Evolutionary conservation across 1,140 invertebrate species (phyloP).

Genomic region (Zaprionus taronus): DNA sequence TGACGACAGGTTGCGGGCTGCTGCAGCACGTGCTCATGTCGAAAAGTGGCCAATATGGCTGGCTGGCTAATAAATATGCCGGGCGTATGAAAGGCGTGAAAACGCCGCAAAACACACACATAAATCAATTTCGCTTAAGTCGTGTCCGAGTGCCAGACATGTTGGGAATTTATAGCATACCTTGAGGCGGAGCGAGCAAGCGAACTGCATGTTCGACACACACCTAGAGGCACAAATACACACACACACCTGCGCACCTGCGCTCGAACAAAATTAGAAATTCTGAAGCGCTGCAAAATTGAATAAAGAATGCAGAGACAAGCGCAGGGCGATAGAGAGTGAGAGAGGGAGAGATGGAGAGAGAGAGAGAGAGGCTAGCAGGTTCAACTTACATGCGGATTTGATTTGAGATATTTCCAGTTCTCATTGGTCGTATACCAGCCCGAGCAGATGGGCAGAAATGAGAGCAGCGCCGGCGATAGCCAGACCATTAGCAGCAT

Average conservation of each 20-base stretch:
- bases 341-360: neutral
- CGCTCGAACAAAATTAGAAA: constrained; percentile 56
- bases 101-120: constrained; percentile 41
- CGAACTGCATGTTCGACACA: constrained; percentile 12
- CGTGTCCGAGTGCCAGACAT: constrained; percentile 3
- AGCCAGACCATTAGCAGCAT: constrained; percentile 96
- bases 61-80: constrained; percentile 74
- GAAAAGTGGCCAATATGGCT: constrained; percentile 60
- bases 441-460: constrained; percentile 97
- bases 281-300: constrained; percentile 67
- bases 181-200: constrained; percentile 26
- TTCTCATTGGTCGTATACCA: constrained; percentile 96
- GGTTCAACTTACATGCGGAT: constrained; percentile 87
- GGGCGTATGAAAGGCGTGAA: constrained; percentile 70
- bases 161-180: constrained; percentile 44
- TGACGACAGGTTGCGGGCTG: neutral
- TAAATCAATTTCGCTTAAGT: constrained; percentile 47
- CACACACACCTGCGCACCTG: constrained; percentile 14
- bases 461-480: constrained; percentile 95
- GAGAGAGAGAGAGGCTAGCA: neutral
- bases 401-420: constrained; percentile 88
- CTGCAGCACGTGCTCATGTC: constrained; percentile 40
- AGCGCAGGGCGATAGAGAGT: neutral
- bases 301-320: constrained; percentile 61
- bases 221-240: constrained; percentile 5